A percentile compares a stretch with the other conserved stretches of the same genome.
phyloP scores from a whole-genome alignment of 1,140 invertebrate genomes.

The Aphelenchoides besseyi region DNA sequence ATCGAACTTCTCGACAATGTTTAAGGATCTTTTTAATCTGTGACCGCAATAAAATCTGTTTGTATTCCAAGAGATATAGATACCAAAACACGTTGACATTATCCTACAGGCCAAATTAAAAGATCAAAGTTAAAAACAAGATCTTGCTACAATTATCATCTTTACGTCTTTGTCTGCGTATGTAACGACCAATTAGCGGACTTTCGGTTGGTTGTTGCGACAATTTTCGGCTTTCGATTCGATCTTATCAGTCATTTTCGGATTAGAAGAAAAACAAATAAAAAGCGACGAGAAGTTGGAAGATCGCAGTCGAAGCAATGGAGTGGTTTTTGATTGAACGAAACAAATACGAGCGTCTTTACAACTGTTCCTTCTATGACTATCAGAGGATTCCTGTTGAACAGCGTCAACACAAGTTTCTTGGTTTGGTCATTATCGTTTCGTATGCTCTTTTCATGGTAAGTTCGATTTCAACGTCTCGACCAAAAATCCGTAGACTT shows the following conservation, averaged over 20 bases:
- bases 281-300: no score
- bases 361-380: constrained; percentile 40
- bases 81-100: no score
- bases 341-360: constrained; percentile 28
- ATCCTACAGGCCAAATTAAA: no score
- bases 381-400: constrained; percentile 27
- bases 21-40: no score
- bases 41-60: no score
- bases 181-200: not conserved
- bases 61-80: no score
- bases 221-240: not conserved
- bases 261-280: not conserved
- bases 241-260: not conserved
- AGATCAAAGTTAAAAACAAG: no score
- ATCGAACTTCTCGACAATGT: no score
- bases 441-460: constrained; percentile 7
- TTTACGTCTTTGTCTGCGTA: not conserved
- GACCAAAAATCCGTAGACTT: no score
- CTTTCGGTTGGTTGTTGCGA: not conserved
- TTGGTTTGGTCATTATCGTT: constrained; percentile 32
- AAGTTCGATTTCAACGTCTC: no score
- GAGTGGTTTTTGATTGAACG: constrained; percentile 28
- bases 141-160: not conserved
- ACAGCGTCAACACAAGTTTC: constrained; percentile 28
- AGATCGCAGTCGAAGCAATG: no score